Conservation (phyloP, 2,888 invertebrate species). For the Luperina testacea region DNA sequence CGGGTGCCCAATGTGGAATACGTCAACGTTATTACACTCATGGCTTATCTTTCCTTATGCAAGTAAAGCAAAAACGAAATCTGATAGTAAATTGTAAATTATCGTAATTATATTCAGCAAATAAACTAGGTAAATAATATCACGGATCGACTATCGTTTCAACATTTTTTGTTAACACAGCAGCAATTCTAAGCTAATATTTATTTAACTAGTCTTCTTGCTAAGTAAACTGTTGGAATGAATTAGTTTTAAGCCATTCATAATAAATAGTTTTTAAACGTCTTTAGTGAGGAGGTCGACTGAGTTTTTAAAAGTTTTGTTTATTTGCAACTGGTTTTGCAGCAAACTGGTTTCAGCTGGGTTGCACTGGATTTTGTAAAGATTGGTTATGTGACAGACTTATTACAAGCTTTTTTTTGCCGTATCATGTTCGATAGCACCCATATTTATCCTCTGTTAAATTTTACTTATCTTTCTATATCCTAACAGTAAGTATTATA, state of each 20-base stretch:
- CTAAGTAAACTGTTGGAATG: constrained; percentile 50
- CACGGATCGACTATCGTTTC: constrained; percentile 32
- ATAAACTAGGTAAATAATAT: constrained; percentile 45
- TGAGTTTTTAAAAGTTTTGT: not conserved
- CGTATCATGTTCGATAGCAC: not conserved
- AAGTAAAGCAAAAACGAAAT: constrained; percentile 21
- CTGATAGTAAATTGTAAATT: constrained; percentile 23
- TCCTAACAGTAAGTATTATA: not conserved
- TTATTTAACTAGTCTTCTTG: constrained; percentile 40
- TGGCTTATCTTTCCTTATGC: not conserved
- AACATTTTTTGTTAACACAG: constrained; percentile 32
- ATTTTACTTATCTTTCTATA: not conserved
- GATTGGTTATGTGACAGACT: constrained; percentile 14
- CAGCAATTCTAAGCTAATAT: constrained; percentile 25
- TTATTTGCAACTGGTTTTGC: constrained; percentile 17
- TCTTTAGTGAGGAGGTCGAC: not conserved
- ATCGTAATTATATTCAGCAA: constrained; percentile 16
- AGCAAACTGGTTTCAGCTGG: constrained; percentile 17
- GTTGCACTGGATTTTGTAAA: constrained; percentile 2
- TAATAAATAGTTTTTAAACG: constrained; percentile 9
- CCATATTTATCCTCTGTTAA: too few species aligned
- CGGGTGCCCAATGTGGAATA: too few species aligned
- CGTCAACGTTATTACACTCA: not conserved
- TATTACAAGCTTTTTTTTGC: not conserved
- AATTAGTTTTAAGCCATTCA: constrained; percentile 35